Conservation (phyloP, 2,797 vertebrate genomes). For the Nannoperca australis region DNA sequence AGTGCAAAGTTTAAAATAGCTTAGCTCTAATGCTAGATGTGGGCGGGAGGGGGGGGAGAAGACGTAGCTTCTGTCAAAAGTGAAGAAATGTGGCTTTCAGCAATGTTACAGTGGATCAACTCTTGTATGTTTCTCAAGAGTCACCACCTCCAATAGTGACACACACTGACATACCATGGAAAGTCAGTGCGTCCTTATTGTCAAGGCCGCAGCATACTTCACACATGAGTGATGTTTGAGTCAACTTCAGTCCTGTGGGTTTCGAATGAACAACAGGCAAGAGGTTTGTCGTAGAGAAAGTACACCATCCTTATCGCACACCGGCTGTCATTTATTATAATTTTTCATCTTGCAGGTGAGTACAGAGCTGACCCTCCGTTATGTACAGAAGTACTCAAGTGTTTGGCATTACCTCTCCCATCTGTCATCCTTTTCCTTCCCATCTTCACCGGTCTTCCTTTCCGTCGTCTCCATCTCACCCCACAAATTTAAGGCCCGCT, state of each 20-base stretch:
- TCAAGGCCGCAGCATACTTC: neutral
- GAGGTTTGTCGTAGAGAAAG: neutral
- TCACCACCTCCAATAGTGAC: neutral
- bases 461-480: neutral
- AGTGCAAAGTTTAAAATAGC: neutral
- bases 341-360: constrained; percentile 15
- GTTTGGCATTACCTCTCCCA: constrained; percentile 33
- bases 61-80: neutral
- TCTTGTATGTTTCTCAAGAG: constrained; percentile 6
- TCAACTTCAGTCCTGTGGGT: neutral
- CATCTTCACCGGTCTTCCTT: neutral
- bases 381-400: constrained; percentile 15
- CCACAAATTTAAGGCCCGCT: neutral
- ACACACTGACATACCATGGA: neutral
- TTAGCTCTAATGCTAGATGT: neutral
- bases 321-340: neutral
- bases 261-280: neutral
- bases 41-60: neutral
- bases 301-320: neutral
- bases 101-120: neutral
- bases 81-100: neutral
- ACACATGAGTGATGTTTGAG: neutral
- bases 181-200: neutral
- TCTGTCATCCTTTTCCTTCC: constrained; percentile 13
- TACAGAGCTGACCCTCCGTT: constrained; percentile 20